Evolutionary conservation across 92 coral and sea anemone species (phyloP).

Genomic region (Blastomussa wellsi): DNA sequence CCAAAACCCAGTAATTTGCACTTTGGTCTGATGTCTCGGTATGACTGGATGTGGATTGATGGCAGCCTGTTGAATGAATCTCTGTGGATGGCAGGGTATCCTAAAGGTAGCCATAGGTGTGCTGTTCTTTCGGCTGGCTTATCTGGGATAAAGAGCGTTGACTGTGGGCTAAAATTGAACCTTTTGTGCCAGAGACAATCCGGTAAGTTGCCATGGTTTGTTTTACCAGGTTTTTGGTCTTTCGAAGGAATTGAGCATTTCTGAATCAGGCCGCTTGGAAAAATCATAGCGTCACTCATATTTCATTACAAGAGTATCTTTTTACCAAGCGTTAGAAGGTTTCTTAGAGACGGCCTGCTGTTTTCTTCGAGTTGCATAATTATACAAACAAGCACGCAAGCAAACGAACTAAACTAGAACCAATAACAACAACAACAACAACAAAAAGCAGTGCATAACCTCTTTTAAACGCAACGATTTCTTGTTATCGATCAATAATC

Average conservation of each 20-base stretch:
- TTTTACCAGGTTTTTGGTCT: no score
- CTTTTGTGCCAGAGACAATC: constrained; percentile 12
- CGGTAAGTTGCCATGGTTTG: constrained; percentile 12
- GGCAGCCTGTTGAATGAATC: neutral
- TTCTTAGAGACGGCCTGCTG: no score
- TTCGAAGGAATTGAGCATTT: neutral
- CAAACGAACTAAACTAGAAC: no score
- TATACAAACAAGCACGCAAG: no score
- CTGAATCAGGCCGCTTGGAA: neutral
- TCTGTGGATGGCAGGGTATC: constrained; percentile 30
- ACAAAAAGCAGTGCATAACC: neutral
- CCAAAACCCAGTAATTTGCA: neutral
- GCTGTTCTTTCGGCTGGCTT: constrained; percentile 11
- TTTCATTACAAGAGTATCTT: neutral
- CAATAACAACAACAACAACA: no score
- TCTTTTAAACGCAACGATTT: neutral
- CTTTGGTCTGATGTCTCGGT: neutral
- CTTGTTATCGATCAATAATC: neutral
- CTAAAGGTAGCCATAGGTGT: neutral
- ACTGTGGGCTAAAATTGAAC: neutral
- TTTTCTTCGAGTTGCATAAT: no score
- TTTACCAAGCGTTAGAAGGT: neutral
- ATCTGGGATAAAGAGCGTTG: constrained; percentile 8
- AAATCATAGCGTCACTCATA: neutral
- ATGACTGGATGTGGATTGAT: constrained; percentile 19